A percentile compares a stretch with the other conserved stretches of the same genome.
Conservation (phyloP, 2,888 invertebrate genomes). For the Melangyna quadrimaculata region DNA sequence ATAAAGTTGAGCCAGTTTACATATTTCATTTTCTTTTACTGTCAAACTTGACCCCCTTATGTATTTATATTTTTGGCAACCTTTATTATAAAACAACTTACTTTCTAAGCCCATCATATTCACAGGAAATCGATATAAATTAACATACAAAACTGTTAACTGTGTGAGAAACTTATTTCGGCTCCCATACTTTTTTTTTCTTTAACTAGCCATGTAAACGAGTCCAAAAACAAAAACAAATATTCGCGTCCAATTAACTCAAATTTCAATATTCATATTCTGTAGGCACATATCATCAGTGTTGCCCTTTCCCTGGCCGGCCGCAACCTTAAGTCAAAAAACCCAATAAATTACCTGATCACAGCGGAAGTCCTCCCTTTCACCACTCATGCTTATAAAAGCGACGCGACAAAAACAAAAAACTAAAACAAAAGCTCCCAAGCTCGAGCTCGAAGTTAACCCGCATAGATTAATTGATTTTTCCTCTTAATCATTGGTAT, state of each 20-base stretch:
- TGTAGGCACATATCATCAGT: slow-evolving; percentile 2
- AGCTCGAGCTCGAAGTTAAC: neutral
- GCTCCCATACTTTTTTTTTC: slow-evolving; percentile 5
- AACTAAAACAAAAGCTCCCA: neutral
- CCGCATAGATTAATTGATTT: slow-evolving; percentile 20
- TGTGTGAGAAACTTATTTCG: slow-evolving; percentile 21
- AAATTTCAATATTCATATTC: slow-evolving; percentile 60
- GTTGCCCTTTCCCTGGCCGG: neutral
- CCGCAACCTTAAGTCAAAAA: slow-evolving; percentile 19
- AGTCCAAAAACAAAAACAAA: slow-evolving; percentile 21
- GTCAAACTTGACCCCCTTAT: neutral
- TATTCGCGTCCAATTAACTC: slow-evolving; percentile 66
- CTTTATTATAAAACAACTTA: neutral
- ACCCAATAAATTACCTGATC: slow-evolving; percentile 58
- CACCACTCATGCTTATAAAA: neutral
- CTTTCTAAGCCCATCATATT: slow-evolving; percentile 12
- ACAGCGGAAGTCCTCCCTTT: slow-evolving; percentile 55
- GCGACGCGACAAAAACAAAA: neutral
- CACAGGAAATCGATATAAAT: slow-evolving; percentile 10
- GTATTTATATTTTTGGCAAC: slow-evolving; percentile 6
- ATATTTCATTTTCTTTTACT: neutral
- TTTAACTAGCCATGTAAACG: slow-evolving; percentile 32
- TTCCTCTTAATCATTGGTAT: slow-evolving; percentile 16
- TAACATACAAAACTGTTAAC: neutral
- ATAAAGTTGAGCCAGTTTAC: too few relatives aligned